Evolutionary conservation across 2,797 vertebrate species (phyloP).

Genomic region (Arnoldichthys spilopterus): DNA sequence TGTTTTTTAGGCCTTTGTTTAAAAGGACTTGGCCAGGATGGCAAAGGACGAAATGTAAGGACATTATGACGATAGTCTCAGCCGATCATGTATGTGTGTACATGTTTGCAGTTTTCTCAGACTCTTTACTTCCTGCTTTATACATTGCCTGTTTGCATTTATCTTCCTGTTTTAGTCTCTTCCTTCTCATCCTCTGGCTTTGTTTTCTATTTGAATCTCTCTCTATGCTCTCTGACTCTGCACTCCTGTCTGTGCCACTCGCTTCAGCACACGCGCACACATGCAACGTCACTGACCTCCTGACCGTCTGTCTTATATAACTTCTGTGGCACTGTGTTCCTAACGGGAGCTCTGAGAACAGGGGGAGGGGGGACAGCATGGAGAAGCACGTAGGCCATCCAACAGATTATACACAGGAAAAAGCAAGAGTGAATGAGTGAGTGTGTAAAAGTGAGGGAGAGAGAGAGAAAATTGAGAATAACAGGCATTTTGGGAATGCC

Average conservation of each 20-base stretch:
- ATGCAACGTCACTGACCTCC: constrained; percentile 63
- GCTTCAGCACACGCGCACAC: not conserved
- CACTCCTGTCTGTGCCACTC: constrained; percentile 63
- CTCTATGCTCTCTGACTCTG: constrained; percentile 16
- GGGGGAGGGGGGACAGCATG: constrained; percentile 39
- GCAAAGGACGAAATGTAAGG: not conserved
- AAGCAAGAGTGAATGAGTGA: constrained; percentile 16
- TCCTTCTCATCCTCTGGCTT: constrained; percentile 44
- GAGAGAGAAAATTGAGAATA: not conserved
- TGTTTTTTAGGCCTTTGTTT: not conserved
- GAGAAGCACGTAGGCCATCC: constrained; percentile 31
- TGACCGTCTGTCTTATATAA: constrained; percentile 79
- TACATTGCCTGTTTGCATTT: constrained; percentile 28
- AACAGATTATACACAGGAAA: constrained; percentile 21
- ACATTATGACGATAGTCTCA: not conserved
- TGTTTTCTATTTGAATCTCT: constrained; percentile 59
- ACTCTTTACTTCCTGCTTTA: constrained; percentile 13
- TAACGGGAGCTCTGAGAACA: constrained; percentile 72
- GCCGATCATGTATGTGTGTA: not conserved
- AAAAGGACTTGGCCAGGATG: not conserved
- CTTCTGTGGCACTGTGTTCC: constrained; percentile 66
- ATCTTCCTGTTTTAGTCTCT: constrained; percentile 30
- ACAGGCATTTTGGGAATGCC: not conserved
- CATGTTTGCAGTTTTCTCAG: not conserved
- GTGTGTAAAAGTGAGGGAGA: constrained; percentile 16